Conservation (phyloP, 2,888 invertebrate species). For the Hirtodrosophila alboralis region DNA sequence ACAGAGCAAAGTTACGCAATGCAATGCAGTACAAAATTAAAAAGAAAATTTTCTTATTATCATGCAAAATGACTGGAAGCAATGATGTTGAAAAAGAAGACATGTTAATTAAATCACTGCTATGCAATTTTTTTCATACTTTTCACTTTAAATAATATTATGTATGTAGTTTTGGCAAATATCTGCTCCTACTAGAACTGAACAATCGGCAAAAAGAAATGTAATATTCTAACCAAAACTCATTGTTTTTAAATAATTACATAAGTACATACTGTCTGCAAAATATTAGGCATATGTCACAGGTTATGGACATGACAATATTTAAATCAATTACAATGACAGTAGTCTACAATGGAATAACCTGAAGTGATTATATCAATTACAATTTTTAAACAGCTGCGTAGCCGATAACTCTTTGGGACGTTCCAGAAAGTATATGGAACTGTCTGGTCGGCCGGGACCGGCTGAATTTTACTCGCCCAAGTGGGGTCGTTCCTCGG, state of each 20-base stretch:
- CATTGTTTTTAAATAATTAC: too few species aligned
- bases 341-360: neutral
- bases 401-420: constrained; percentile 89
- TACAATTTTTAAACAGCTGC: constrained; percentile 85
- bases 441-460: constrained; percentile 89
- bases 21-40: constrained; percentile 37
- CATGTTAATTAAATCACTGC: constrained; percentile 10
- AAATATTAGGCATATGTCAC: too few species aligned
- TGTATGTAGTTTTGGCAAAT: too few species aligned
- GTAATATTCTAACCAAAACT: too few species aligned
- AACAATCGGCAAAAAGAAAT: too few species aligned
- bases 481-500: constrained; percentile 86
- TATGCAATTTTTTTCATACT: too few species aligned
- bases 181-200: too few species aligned
- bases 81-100: constrained; percentile 8
- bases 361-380: neutral
- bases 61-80: constrained; percentile 10
- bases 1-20: neutral
- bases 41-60: constrained; percentile 45
- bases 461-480: constrained; percentile 89
- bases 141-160: too few species aligned
- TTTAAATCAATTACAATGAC: too few species aligned
- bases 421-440: constrained; percentile 88
- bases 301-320: too few species aligned
- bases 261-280: too few species aligned